Evolutionary conservation across 2,113 vertebrate genomes (phyloP).

Genomic region (Phaethornis superciliosus): DNA sequence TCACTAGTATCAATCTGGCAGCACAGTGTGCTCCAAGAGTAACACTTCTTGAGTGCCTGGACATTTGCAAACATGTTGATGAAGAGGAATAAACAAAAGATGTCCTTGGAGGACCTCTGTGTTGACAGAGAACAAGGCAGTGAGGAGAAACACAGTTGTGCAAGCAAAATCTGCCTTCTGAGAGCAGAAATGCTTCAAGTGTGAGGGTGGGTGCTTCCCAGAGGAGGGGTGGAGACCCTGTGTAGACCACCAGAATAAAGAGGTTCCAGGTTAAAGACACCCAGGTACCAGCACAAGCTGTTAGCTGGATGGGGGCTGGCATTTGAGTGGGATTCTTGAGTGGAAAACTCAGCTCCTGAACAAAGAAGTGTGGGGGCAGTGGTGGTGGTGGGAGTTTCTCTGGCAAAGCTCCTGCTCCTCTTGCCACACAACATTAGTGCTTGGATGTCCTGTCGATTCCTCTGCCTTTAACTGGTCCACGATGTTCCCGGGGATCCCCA

Average conservation of each 20-base stretch:
- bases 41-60: not conserved
- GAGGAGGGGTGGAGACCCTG: not conserved
- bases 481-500: not conserved
- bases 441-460: not conserved
- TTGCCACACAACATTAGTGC: not conserved
- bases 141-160: not conserved
- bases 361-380: not conserved
- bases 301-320: not conserved
- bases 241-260: not conserved
- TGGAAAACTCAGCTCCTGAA: not conserved
- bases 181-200: not conserved
- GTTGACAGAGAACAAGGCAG: not conserved
- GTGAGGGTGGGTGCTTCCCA: not conserved
- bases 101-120: constrained; percentile 12
- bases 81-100: constrained; percentile 33
- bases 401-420: not conserved
- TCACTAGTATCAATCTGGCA: constrained; percentile 12
- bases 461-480: not conserved
- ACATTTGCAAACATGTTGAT: constrained; percentile 18
- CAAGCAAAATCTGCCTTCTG: not conserved
- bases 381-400: not conserved
- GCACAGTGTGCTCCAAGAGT: constrained; percentile 7
- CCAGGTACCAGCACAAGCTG: not conserved
- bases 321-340: not conserved
- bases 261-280: not conserved